Evolutionary conservation across 2,888 invertebrate species (phyloP), one percentile per base, ranked within the genome.

Genomic region (Spilosoma lubricipeda): DNA sequence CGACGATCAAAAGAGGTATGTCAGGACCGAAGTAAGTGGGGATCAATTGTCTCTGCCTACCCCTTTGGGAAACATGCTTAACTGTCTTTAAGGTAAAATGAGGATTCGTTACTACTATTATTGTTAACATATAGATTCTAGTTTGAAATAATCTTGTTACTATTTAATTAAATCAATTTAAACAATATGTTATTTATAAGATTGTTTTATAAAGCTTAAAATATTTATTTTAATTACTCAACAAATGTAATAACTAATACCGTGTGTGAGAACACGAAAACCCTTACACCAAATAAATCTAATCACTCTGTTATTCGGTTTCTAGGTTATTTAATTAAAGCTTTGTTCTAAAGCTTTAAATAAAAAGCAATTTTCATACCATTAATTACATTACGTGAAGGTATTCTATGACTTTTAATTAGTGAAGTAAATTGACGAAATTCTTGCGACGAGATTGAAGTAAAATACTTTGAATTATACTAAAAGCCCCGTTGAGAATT

Each of bases 331-430:
- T 65, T 56, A 66, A 73, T 73, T 65, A 52, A 66, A 66, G 56
- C 73, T 66, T 73, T 71, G 27, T 64, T 59, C 59, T 39, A 36
- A 56, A 42, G 45, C 52, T 70, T 72, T 42, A 67, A 74, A 9
- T 68, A 73, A 73, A 27, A 36, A 27, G 45, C 39, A 36, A 63
- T 74, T 72, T 72, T 39, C 70, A 71, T 74, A 33, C 56, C 69
- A 74, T 80, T 81, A 68, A 81, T 81, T 71, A 81, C 48, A 73
- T 80, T 70, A 77, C 79, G 73, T 81, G 70, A 45, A 84, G 59
- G 77, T 18, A 82, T 84, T 76, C 71, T 71, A 79, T 76, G 77
- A 79, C 72, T 82, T 82, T 80, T 82, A 84, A 84, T 84, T 75
- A 77, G 74, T 72, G 45, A 76, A 75, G 52, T 72, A 76, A 77